phyloP scores from a whole-genome alignment of 2,113 vertebrate genomes.

The Oxygymnocypris stewartii region DNA sequence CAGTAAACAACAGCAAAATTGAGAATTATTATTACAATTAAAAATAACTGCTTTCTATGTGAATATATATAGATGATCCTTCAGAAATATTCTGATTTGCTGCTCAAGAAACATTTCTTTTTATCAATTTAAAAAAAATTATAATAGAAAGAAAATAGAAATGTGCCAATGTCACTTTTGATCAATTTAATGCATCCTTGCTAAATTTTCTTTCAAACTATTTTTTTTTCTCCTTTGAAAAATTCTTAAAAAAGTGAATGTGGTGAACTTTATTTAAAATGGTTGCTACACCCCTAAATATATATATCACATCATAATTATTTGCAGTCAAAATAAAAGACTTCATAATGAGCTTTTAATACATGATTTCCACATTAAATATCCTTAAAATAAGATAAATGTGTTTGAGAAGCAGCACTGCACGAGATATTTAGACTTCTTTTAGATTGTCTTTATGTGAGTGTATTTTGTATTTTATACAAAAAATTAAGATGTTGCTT shows the following conservation, averaged over 20 bases:
- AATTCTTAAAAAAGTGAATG: no score
- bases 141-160: background rate
- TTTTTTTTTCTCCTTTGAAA: no score
- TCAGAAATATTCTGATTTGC: background rate
- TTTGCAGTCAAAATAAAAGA: background rate
- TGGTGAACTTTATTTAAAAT: no score
- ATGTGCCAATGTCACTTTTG: background rate
- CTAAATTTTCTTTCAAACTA: background rate
- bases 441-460: background rate
- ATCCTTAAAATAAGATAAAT: background rate
- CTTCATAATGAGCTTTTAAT: background rate
- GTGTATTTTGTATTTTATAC: background rate
- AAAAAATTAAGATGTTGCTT: background rate
- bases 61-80: no score
- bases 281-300: background rate
- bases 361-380: background rate
- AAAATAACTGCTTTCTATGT: no score
- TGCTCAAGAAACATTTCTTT: background rate
- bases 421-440: background rate
- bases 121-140: background rate
- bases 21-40: no score
- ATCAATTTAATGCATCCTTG: background rate
- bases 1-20: no score
- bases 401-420: background rate
- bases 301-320: background rate